These are phyloP conservation scores for Eulemur mongoz DNA, from an alignment of 2,797 vertebrate species.

Conservation along the genomic window DNA sequence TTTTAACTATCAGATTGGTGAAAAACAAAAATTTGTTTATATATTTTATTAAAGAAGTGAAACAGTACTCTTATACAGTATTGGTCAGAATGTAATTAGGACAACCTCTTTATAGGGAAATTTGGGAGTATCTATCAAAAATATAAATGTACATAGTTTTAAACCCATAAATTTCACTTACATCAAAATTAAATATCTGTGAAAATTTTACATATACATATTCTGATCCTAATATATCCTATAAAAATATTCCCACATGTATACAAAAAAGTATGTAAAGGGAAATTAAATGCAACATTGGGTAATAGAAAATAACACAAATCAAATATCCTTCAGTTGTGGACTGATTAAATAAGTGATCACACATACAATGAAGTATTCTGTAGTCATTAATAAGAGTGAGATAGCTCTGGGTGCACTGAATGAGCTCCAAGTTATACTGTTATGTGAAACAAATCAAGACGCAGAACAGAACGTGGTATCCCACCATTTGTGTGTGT, in stretches of 20 bases:
- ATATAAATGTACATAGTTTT: conserved; percentile 1
- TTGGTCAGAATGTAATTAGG: background rate
- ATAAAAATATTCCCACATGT: background rate
- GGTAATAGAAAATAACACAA: conserved; percentile 35
- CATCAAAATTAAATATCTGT: background rate
- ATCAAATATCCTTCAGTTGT: background rate
- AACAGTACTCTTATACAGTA: background rate
- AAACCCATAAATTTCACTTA: background rate
- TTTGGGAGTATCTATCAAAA: background rate
- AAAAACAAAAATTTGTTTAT: background rate
- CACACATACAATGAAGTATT: background rate
- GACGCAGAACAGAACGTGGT: background rate
- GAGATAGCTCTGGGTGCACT: background rate
- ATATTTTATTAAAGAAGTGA: background rate
- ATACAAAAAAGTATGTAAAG: background rate
- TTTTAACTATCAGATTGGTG: background rate
- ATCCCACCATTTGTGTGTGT: background rate
- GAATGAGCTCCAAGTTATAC: background rate
- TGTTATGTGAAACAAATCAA: background rate
- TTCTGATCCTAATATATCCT: background rate
- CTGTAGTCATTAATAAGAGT: background rate
- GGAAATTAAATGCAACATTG: conserved; percentile 6
- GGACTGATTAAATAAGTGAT: background rate
- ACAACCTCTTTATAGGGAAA: background rate
- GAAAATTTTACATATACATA: background rate